These are phyloP conservation scores for Halictus ligatus DNA, from an alignment of 2,888 invertebrate species.

Conservation along the genomic window DNA sequence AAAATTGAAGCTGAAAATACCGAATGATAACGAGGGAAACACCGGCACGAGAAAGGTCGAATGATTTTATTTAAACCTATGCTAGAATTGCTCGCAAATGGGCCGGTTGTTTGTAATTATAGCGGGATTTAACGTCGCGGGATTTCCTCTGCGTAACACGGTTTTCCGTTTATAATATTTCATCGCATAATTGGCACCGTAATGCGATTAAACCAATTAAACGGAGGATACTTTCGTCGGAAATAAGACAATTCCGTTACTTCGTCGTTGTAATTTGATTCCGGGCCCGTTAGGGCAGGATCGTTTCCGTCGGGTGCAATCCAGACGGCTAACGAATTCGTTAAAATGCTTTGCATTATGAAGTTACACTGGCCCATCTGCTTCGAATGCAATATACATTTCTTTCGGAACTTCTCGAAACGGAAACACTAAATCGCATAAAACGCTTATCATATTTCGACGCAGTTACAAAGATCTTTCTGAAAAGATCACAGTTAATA, in stretches of 20 bases:
- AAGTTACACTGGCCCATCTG: background rate
- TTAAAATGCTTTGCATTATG: conserved; percentile 45
- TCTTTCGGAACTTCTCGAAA: background rate
- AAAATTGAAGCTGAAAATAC: background rate
- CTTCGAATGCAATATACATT: background rate
- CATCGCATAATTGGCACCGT: background rate
- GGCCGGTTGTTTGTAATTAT: background rate
- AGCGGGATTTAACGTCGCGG: background rate
- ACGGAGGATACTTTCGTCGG: background rate
- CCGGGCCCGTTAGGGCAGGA: conserved; percentile 30
- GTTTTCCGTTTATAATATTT: background rate
- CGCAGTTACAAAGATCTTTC: too few relatives aligned
- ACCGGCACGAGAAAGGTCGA: background rate
- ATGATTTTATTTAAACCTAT: background rate
- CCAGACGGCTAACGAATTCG: conserved; percentile 29
- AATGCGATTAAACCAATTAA: conserved; percentile 14
- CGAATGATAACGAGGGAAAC: background rate
- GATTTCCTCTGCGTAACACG: background rate
- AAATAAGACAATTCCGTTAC: background rate
- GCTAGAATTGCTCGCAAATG: background rate
- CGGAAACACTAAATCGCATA: background rate
- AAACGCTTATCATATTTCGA: too few relatives aligned
- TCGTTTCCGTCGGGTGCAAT: conserved; percentile 38
- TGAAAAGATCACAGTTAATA: too few relatives aligned
- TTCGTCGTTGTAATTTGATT: conserved; percentile 33